A percentile compares a stretch with the other conserved stretches of the same genome.
Conservation (phyloP, 2,797 vertebrate genomes). For the Coregonus suidteri region DNA sequence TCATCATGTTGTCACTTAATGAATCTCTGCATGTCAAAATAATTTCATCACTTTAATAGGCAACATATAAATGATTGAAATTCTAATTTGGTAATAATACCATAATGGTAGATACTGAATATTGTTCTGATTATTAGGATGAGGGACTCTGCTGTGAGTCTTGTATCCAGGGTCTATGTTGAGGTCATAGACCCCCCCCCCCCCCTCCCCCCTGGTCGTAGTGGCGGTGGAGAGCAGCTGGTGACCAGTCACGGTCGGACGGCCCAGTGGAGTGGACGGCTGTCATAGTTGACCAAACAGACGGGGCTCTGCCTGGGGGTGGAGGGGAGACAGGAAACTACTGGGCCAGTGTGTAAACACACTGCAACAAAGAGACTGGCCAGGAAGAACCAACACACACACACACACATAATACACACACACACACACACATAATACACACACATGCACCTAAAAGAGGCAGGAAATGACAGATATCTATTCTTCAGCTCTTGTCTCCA, state of each 20-base stretch:
- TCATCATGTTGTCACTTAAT: neutral
- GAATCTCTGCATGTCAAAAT: neutral
- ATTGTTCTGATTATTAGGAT: too few species aligned
- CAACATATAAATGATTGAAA: too few species aligned
- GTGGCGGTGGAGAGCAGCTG: slow-evolving; percentile 43
- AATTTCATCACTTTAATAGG: too few species aligned
- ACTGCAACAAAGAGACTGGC: slow-evolving; percentile 57
- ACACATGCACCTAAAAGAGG: slow-evolving; percentile 44
- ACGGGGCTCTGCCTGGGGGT: slow-evolving; percentile 45
- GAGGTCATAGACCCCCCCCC: neutral
- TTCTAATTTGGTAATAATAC: too few species aligned
- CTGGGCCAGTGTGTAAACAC: slow-evolving; percentile 66
- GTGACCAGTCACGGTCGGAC: slow-evolving; percentile 47
- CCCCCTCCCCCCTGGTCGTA: neutral
- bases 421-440: slow-evolving; percentile 34
- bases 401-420: slow-evolving; percentile 16
- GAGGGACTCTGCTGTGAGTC: too few species aligned
- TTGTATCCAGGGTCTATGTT: too few species aligned
- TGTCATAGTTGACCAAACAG: slow-evolving; percentile 54
- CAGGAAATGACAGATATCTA: slow-evolving; percentile 55
- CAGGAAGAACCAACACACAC: slow-evolving; percentile 52
- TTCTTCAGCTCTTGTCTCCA: neutral
- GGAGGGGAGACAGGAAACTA: slow-evolving; percentile 58
- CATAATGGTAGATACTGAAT: too few species aligned
- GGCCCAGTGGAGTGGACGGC: slow-evolving; percentile 26